phyloP scores from a whole-genome alignment of 2,113 vertebrate genomes.

The Syngnathoides biaculeatus region DNA sequence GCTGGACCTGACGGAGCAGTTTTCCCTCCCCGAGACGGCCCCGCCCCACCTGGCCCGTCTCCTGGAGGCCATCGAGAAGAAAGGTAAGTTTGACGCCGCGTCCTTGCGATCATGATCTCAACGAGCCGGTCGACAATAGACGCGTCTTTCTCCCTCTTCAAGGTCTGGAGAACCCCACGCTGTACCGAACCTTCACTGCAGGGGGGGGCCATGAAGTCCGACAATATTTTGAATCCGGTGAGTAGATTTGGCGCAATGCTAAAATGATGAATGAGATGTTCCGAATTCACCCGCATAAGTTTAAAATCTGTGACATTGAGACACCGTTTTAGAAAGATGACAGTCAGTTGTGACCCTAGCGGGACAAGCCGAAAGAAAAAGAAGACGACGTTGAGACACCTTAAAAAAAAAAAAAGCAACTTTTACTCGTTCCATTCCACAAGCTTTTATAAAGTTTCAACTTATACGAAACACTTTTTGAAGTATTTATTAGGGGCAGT shows the following conservation, averaged over 20 bases:
- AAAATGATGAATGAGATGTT: too few relatives aligned
- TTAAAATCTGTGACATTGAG: too few relatives aligned
- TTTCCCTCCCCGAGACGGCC: constrained; percentile 81
- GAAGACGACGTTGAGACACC: too few relatives aligned
- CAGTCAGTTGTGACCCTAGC: too few relatives aligned
- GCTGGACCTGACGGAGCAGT: constrained; percentile 88
- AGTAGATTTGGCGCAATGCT: constrained; percentile 19
- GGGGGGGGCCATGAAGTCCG: constrained; percentile 81
- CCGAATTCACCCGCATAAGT: too few relatives aligned
- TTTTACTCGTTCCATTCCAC: too few relatives aligned
- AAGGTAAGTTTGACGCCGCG: constrained; percentile 73
- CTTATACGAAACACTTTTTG: too few relatives aligned
- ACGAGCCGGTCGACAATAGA: not conserved
- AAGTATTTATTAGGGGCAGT: too few relatives aligned
- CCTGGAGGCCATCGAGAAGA: constrained; percentile 88
- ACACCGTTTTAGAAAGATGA: too few relatives aligned
- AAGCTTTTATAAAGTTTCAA: too few relatives aligned
- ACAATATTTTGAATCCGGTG: constrained; percentile 88
- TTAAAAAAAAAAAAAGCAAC: too few relatives aligned
- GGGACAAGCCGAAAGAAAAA: too few relatives aligned
- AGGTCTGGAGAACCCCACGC: constrained; percentile 88
- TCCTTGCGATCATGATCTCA: not conserved
- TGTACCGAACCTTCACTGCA: constrained; percentile 86
- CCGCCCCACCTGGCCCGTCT: constrained; percentile 83
- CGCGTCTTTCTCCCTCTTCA: not conserved